Evolutionary conservation across 2,888 invertebrate genomes (phyloP), one percentile per base, ranked within the genome.

Genomic region (Isoperla grammatica): DNA sequence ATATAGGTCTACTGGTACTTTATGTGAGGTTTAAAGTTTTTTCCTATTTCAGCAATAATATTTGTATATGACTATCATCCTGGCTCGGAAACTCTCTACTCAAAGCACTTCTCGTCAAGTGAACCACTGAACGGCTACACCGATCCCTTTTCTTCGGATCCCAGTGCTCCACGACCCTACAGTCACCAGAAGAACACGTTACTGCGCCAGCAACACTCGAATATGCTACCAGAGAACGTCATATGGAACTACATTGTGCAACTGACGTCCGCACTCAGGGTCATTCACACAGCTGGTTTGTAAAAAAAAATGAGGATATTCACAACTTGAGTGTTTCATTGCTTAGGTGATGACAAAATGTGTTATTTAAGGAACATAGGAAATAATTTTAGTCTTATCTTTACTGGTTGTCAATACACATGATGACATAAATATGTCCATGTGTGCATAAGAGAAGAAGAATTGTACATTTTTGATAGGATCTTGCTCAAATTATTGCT

Each of bases 181-280:
- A 87, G 88, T 63, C 88, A 89, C 69, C 87, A 87, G 75, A 89
- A 89, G 75, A 90, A 89, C 71, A 87, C 88, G 59, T 83, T 92
- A 72, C 79, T 88, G 2, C 81, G 88, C 53, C 88, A 88, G 56
- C 86, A 86, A 65, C 86, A 86, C 58, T 81, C 68, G 84, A 82
- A 67, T 77, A 76, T 92, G 72, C 79, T 97, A 64, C 89, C 95
- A 0, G 98, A 98, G 73, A 86, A 89, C 40, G 84, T 91, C 56
- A 85, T 99, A 66, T 99, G 98, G 98, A 90, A 90, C 67, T 89
- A 95, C 68, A 85, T 98, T 50, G 94, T 98, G 68, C 96, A 99
- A 76, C 79, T 99, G 65, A 95, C 95, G 29, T 92, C 95, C 2
- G 97, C 94, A 0, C 78, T 99, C 65, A 82, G 97, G 59, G 87